Base-by-base conservation (phyloP, 2,888 invertebrate genomes). In the Pasiphila rectangulata region DNA sequence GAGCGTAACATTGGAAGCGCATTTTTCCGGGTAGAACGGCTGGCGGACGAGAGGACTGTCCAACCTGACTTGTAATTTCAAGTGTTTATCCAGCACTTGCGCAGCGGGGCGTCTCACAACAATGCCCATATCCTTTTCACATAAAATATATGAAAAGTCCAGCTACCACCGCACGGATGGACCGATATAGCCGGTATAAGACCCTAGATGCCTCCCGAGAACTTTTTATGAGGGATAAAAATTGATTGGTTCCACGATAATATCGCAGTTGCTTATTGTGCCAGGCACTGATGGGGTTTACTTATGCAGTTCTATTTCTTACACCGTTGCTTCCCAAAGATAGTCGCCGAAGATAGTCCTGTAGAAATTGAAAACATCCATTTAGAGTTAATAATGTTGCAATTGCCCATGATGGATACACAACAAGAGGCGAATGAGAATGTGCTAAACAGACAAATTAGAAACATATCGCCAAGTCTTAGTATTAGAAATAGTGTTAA, bases 141-240 rank as follows among this genome's bases (percentile, higher is more conserved):
- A 87, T 88, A 87, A 88, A 87, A 87, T 86, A 87, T 85, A 85
- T 84, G 84, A 83, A 85, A 86, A 85, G 75, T 81, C 80, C 72
- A 67, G 75, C 84, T 83, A 80, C 81, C 80, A 81, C 69, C 72
- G 75, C 73, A 74, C 74, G 86, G 85, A 87, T 86, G 83, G 81
- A 67, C 74, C 74, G 87, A 87, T 87, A 88, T 71, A 75, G 70
- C 67, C 63, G 77, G 69, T 82, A 82, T 83, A 82, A 83, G 72
- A 78, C 69, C 69, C 78, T 77, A 73, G 79, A 78, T 78, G 76
- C 79, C 76, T 78, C 72, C 85, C 72, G 77, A 81, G 83, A 81
- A 79, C 78, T 86, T 88, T 86, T 87, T 88, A 86, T 83, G 83
- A 83, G 84, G 84, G 84, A 86, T 87, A 84, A 86, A n/a, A 88